phyloP scores from a whole-genome alignment of 2,797 vertebrate species.

The Atherinosoma microstoma region DNA sequence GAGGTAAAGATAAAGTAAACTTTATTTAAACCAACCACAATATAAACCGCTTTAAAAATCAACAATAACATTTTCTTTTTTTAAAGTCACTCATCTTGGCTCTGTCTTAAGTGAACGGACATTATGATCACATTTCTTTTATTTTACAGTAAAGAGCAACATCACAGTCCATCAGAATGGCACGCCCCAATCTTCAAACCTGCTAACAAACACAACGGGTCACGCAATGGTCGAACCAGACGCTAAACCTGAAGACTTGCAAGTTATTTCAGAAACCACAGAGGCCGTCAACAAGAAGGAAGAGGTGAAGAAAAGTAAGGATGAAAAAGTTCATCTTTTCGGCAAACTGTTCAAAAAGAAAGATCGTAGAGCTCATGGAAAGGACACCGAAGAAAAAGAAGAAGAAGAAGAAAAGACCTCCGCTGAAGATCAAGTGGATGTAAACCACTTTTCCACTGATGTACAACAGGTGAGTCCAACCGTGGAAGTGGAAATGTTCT shows the following conservation, averaged over 20 bases:
- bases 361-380: conserved; percentile 34
- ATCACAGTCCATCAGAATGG: conserved; percentile 69
- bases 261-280: conserved; percentile 56
- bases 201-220: conserved; percentile 49
- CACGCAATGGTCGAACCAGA: conserved; percentile 8
- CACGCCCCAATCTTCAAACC: conserved; percentile 61
- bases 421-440: conserved; percentile 35
- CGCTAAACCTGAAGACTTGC: neutral
- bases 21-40: no score
- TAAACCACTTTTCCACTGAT: conserved; percentile 39
- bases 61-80: no score
- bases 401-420: conserved; percentile 56
- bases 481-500: no score
- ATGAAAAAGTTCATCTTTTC: conserved; percentile 70
- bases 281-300: conserved; percentile 34
- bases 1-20: no score
- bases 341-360: conserved; percentile 87
- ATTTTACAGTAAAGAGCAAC: conserved; percentile 59
- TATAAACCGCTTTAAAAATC: no score
- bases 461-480: conserved; percentile 63
- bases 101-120: no score
- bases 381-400: conserved; percentile 42
- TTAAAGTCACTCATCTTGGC: no score
- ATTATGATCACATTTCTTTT: neutral
- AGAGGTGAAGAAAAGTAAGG: conserved; percentile 35